These are phyloP conservation scores for Brevipalpus yothersi DNA, from an alignment of 1,140 invertebrate species.

Conservation along the genomic window DNA sequence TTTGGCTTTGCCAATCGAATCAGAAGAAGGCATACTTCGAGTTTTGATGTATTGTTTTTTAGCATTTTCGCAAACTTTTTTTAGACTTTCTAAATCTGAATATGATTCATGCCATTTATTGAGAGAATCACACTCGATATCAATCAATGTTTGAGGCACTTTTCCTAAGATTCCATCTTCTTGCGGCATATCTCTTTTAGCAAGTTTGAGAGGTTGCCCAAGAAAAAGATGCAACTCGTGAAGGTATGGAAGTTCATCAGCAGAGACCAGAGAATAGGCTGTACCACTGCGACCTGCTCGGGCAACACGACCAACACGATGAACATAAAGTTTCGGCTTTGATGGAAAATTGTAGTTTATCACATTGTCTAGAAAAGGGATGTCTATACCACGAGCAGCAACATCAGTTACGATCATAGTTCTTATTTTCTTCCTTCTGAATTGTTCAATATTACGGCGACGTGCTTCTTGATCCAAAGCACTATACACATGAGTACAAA, in stretches of 20 bases:
- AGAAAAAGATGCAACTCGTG: constrained; percentile 84
- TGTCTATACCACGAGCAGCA: constrained; percentile 87
- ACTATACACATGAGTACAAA: constrained; percentile 75
- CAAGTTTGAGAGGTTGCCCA: constrained; percentile 38
- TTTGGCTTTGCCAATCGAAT: constrained; percentile 65
- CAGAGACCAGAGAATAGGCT: constrained; percentile 61
- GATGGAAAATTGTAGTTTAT: constrained; percentile 94
- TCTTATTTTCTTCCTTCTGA: constrained; percentile 38
- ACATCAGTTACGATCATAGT: constrained; percentile 86
- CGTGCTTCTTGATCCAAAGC: constrained; percentile 78
- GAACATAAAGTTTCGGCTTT: constrained; percentile 89
- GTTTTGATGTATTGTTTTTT: constrained; percentile 71
- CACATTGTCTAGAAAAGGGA: constrained; percentile 82
- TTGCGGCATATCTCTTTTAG: constrained; percentile 12
- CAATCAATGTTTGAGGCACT: constrained; percentile 52
- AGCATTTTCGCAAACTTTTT: constrained; percentile 54
- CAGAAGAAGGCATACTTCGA: constrained; percentile 54
- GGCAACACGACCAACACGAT: constrained; percentile 91
- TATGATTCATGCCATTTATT: constrained; percentile 39
- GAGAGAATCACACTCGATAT: constrained; percentile 54
- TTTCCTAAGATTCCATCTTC: constrained; percentile 33
- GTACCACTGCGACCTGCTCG: constrained; percentile 68
- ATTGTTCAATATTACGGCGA: constrained; percentile 84
- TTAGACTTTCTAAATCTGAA: constrained; percentile 50
- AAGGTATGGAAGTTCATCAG: constrained; percentile 74